Base-by-base conservation (phyloP, 2,113 vertebrate species). In the Centropus unirufus region DNA sequence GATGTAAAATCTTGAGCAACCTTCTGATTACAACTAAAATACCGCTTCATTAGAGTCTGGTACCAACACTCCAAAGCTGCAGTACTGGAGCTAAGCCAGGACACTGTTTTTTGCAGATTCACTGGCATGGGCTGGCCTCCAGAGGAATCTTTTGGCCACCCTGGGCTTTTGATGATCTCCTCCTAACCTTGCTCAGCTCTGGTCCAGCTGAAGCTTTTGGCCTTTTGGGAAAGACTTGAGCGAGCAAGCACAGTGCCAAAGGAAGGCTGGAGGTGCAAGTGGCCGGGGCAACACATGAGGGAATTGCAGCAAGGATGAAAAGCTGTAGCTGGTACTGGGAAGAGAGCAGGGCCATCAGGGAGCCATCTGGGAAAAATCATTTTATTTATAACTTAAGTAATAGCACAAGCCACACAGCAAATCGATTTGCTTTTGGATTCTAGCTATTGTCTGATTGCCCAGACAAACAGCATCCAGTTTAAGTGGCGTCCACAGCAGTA, bases 311-410 rank as follows among this genome's bases (percentile, higher is more conserved):
- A 32, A 63, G 94, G 94, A 63, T 94, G 93, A 58, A 92, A 94
- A 91, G 92, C 96, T 77, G 91, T 58, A 34, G 92, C 89, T 79
- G 95, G 90, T 67, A 59, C 87, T 0, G 14, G 86, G 90, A 92
- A 91, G 89, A 96, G 94, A 32, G 89, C 82, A 22, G 76, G 79
- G 97, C 94, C 97, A 97, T 95, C 58, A 27, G 97, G 96, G 95
- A 97, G 92, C 96, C 96, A 97, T 97, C 94, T 94, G 96, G 96
- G 95, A 94, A 93, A 97, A 97, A 97, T 97, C 95, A 96, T 97
- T 97, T 97, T 97, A 97, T 97, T 97, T 97, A 97, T 97, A 97
- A 97, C 97, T 97, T 97, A 97, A 97, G 96, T 97, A 97, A 97
- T 96, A 97, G 97, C 96, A 90, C 96, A 95, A 97, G 96, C 93